Percentiles rank a stretch among this genome's conserved stretches.
These are phyloP conservation scores for Zaprionus obscuricornis DNA, from an alignment of 2,888 invertebrate species.

Conservation along the genomic window DNA sequence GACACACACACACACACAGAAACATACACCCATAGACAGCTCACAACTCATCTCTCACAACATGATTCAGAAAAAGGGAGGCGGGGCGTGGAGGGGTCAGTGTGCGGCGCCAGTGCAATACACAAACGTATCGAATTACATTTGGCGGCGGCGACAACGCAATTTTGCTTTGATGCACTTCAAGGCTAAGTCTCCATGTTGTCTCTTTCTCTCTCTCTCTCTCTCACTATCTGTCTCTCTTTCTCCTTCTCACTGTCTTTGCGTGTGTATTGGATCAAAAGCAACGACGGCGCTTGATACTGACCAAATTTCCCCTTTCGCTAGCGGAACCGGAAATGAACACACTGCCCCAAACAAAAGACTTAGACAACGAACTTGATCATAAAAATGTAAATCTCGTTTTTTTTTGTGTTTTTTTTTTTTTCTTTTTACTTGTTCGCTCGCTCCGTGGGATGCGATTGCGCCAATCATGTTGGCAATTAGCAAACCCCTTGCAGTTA, in stretches of 20 bases:
- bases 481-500: constrained; percentile 42
- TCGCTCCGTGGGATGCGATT: constrained; percentile 20
- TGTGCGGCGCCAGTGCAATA: constrained; percentile 61
- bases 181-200: constrained; percentile 24
- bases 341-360: constrained; percentile 20
- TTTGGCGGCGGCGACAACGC: constrained; percentile 44
- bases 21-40: constrained; percentile 1
- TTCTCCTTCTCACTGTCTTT: constrained; percentile 4
- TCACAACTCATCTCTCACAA: constrained; percentile 21
- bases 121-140: constrained; percentile 68
- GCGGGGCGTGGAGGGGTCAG: background rate
- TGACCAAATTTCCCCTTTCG: constrained; percentile 30
- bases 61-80: background rate
- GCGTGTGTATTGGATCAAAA: constrained; percentile 18
- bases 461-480: constrained; percentile 64
- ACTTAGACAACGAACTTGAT: constrained; percentile 39
- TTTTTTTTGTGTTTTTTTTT: background rate
- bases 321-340: constrained; percentile 70
- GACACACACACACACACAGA: constrained; percentile 16
- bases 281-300: constrained; percentile 25
- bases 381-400: background rate
- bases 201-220: background rate
- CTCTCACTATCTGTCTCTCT: constrained; percentile 4
- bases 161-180: constrained; percentile 58
- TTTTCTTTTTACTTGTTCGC: background rate